These are phyloP conservation scores for Zaprionus nigranus DNA, from an alignment of 1,140 invertebrate genomes.

Conservation along the genomic window DNA sequence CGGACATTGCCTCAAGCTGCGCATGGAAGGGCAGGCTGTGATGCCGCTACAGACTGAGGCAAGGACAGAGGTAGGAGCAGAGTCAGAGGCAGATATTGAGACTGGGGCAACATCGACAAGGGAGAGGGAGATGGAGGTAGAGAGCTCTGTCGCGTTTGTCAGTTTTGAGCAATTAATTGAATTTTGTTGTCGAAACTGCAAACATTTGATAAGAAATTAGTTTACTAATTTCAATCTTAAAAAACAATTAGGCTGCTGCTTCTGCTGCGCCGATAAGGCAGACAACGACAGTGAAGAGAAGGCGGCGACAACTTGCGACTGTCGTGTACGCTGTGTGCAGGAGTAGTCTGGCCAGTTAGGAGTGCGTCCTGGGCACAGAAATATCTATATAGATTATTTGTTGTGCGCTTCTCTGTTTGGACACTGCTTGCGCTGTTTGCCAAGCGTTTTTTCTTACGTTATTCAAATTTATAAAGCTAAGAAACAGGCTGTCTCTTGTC, in stretches of 20 bases:
- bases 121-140: background rate
- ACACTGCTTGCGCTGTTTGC: constrained; percentile 42
- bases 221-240: constrained; percentile 84
- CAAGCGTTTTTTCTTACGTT: constrained; percentile 49
- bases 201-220: constrained; percentile 84
- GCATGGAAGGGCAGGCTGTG: constrained; percentile 12
- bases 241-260: constrained; percentile 74
- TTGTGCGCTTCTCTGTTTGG: constrained; percentile 45
- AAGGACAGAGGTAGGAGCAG: background rate
- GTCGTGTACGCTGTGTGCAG: background rate
- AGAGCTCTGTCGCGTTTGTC: constrained; percentile 46
- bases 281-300: background rate
- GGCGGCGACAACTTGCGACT: constrained; percentile 69
- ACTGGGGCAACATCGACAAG: background rate
- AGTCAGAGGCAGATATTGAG: too few species aligned
- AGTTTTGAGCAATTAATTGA: constrained; percentile 83
- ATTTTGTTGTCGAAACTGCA: constrained; percentile 83
- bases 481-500: constrained; percentile 18
- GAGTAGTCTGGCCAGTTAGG: background rate
- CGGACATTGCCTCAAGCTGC: constrained; percentile 27
- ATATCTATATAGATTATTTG: constrained; percentile 74
- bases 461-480: constrained; percentile 79
- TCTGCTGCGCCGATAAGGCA: constrained; percentile 23
- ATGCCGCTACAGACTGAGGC: background rate
- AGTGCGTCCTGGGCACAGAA: constrained; percentile 17